Evolutionary conservation across 2,888 invertebrate species (phyloP), one percentile per base, ranked within the genome.

Genomic region (Erebia epiphron): DNA sequence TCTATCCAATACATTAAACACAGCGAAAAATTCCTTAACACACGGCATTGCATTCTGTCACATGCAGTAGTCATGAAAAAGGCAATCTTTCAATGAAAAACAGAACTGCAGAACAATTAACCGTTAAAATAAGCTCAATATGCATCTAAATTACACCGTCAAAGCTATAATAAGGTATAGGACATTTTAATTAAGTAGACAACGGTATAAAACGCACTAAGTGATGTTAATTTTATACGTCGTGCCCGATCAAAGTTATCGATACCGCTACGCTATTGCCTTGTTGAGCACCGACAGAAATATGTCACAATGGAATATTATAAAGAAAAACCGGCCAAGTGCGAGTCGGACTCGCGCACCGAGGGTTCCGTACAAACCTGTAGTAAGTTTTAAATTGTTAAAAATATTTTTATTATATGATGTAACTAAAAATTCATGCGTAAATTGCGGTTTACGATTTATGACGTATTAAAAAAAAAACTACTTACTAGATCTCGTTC

Each of bases 161-260:
- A 35, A 58, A 57, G 66, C 58, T 65, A 73, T 70, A 62, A 70
- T 54, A 66, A 70, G 68, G 56, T 61, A 66, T 18, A 58, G 67
- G 41, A 70, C 49, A 35, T 56, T 73, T 70, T 73, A 70, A 70
- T 73, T 60, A 73, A 68, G 68, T 50, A 66, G 43, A 68, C 57
- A 62, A 65, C 68, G 62, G 62, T 68, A 65, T 14, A 60, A 67
- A 49, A 65, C 14, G 49, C 46, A 68, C 54, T 26, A 61, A 65
- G 62, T 57, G 68, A 70, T 70, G 61, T 46, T 73, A 57, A 70
- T 64, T 57, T 65, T 50, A 52, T 64, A 43, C 69, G 13, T 26
- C 13, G 50, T 16, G 35, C 2, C 43, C 62, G n/a, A 56, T 41
- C 35, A 2, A 21, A 70, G 61, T 70, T 68, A 62, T 56, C 11